phyloP scores from a whole-genome alignment of 2,797 vertebrate genomes.

The Agapornis canus region DNA sequence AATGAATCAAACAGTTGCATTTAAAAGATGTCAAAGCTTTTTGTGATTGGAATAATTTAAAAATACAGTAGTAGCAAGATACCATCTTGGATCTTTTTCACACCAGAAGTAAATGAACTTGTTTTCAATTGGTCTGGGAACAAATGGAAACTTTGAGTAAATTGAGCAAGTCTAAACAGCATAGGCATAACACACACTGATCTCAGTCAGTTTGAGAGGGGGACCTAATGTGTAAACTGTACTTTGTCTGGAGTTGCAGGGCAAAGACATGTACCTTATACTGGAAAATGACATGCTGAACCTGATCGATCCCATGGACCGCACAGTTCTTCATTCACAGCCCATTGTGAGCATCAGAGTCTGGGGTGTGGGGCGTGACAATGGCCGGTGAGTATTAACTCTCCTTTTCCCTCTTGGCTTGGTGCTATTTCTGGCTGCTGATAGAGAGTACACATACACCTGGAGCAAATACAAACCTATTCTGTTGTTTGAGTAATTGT shows the following conservation, averaged over 20 bases:
- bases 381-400: slow-evolving; percentile 85
- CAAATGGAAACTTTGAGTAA: background rate
- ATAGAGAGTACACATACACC: background rate
- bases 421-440: background rate
- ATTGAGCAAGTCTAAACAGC: background rate
- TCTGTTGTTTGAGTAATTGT: background rate
- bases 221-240: background rate
- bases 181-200: background rate
- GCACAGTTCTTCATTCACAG: slow-evolving; percentile 90
- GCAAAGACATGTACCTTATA: slow-evolving; percentile 93
- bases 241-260: slow-evolving; percentile 76
- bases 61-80: background rate
- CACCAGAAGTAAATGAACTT: background rate
- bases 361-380: slow-evolving; percentile 96
- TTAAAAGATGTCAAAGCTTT: background rate
- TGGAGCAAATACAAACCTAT: background rate
- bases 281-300: slow-evolving; percentile 92
- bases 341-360: slow-evolving; percentile 96
- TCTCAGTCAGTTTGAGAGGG: background rate
- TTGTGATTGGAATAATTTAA: background rate
- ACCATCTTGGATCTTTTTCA: background rate
- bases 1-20: background rate
- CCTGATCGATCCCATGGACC: slow-evolving; percentile 92
- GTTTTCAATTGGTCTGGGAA: background rate
- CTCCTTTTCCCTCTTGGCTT: background rate